Evolutionary conservation across 2,113 vertebrate genomes (phyloP).

Genomic region (Myiozetetes cayanensis): DNA sequence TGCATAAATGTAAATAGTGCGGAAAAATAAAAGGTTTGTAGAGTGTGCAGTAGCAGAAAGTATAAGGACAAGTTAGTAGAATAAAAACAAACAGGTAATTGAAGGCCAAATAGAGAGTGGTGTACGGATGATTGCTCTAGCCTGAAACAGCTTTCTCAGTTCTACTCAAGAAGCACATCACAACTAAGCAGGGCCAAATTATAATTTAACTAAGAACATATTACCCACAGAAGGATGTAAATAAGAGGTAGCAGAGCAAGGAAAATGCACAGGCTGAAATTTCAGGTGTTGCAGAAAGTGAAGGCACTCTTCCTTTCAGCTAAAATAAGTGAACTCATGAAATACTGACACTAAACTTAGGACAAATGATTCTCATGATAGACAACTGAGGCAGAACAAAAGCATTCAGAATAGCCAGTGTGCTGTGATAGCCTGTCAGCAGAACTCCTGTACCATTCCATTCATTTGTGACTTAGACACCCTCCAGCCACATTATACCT

Average conservation of each 20-base stretch:
- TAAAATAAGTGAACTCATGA: neutral
- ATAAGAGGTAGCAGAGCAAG: neutral
- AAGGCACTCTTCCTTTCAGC: neutral
- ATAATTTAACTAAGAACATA: neutral
- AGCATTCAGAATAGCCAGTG: neutral
- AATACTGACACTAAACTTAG: neutral
- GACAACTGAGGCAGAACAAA: neutral
- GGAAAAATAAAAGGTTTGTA: slow-evolving; percentile 2
- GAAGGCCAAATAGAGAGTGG: neutral
- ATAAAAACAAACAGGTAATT: slow-evolving; percentile 10
- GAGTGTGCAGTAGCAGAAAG: neutral
- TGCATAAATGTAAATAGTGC: neutral
- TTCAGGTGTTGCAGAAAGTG: neutral
- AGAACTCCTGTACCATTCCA: neutral
- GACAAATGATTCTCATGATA: neutral
- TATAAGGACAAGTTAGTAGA: neutral
- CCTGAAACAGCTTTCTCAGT: neutral
- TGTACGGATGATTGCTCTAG: neutral
- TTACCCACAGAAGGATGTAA: neutral
- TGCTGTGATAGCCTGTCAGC: neutral
- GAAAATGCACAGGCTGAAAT: neutral
- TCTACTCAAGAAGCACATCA: neutral
- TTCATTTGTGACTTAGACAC: neutral
- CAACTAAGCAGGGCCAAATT: neutral
- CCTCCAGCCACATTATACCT: neutral